Evolutionary conservation across 2,888 invertebrate species (phyloP), one percentile per base, ranked within the genome.

Genomic region (Disparrhopalites patrizii): DNA sequence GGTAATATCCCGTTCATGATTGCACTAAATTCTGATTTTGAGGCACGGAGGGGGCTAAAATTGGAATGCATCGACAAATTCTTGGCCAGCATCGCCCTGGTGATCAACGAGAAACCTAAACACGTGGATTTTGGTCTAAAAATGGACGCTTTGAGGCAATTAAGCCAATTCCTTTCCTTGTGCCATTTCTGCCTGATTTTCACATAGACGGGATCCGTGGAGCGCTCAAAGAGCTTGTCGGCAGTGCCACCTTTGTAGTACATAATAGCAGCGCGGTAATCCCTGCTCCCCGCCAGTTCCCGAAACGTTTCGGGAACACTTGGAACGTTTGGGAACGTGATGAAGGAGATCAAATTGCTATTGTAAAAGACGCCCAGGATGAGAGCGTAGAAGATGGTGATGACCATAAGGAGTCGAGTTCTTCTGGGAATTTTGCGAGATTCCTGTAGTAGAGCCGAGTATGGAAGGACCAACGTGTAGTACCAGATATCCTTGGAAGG

Each of bases 271-370:
- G 55, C 38, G 4, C 3, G n/a, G 40, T 55, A 54, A 7, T 62
- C 23, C 3, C 8, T 18, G 15, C 10, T 54, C 20, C 3, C 10
- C 3, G 54, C 3, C 4, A 62, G 43, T 3, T 62, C 18, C n/a
- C 13, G 2, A 10, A 54, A 62, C n/a, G 2, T 55, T n/a, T 13
- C 1, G 1, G 62, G 62, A 1, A 62, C 30, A 3, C 1, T 1
- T 1, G 40, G 55, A 1, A n/a, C 30, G 18, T 36, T 27, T 1
- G 62, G 62, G 55, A 64, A 56, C 8, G 64, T 64, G 2, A 64
- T 15, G 31, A 36, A 64, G 1, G 64, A 64, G 3, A 64, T 64
- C 8, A 64, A 33, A 33, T 64, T 64, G 20, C 56, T 50, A 13
- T 56, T 64, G 56, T 50, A 64, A 13, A 27, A 40, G 2, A 31